Evolutionary conservation across 2,888 invertebrate genomes (phyloP).

Genomic region (Trichopoda pennipes): DNA sequence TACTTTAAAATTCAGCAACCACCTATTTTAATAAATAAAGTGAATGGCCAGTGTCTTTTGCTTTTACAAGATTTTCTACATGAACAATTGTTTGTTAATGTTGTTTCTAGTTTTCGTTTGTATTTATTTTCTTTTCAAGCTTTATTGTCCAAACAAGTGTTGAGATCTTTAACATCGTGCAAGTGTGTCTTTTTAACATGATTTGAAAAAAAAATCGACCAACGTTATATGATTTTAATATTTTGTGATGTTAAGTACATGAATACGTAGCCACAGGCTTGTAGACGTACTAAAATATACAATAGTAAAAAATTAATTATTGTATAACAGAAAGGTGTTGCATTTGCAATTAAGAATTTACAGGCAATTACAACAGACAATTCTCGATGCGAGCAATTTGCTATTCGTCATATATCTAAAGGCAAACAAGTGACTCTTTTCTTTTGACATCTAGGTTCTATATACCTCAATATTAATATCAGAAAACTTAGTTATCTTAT

Average conservation of each 20-base stretch:
- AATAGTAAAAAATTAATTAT: neutral
- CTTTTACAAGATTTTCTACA: constrained; percentile 4
- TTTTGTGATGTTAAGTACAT: neutral
- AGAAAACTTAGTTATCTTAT: too few species aligned
- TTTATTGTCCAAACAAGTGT: constrained; percentile 39
- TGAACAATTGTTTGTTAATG: constrained; percentile 31
- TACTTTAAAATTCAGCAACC: constrained; percentile 20
- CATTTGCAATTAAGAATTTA: neutral
- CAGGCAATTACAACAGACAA: neutral
- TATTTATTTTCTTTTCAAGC: neutral
- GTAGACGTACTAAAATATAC: constrained; percentile 11
- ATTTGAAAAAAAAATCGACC: constrained; percentile 30
- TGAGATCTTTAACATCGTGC: constrained; percentile 51
- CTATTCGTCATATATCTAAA: too few species aligned
- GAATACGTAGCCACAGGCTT: constrained; percentile 15
- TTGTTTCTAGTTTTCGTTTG: too few species aligned
- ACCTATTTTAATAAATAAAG: constrained; percentile 55
- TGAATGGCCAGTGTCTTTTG: constrained; percentile 48
- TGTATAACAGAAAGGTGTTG: neutral
- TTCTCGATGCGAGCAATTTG: neutral
- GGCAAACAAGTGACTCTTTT: too few species aligned
- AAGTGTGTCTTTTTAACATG: constrained; percentile 55
- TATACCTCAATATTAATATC: too few species aligned
- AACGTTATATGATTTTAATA: constrained; percentile 31
- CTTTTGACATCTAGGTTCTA: too few species aligned